Percentiles rank a stretch among this genome's conserved stretches.
Evolutionary conservation across 2,797 vertebrate species (phyloP).

Genomic region (Hylomyscus alleni): DNA sequence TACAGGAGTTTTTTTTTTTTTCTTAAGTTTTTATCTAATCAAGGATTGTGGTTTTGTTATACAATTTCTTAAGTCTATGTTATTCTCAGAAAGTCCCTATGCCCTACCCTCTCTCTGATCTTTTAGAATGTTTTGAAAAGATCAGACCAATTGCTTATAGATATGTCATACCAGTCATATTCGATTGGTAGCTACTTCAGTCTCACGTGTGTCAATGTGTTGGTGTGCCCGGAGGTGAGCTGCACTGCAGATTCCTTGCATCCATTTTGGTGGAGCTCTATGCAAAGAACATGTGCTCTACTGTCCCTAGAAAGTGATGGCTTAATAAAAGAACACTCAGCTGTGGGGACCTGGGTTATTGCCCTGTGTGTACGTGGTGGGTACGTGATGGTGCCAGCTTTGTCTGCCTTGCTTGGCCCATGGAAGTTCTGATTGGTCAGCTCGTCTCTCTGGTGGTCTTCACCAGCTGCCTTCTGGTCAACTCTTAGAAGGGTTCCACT

Average conservation of each 20-base stretch:
- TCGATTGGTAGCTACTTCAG: slow-evolving; percentile 34
- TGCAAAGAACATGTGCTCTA: not conserved
- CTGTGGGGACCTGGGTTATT: not conserved
- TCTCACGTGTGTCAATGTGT: not conserved
- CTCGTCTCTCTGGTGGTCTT: slow-evolving; percentile 3
- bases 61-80: not conserved
- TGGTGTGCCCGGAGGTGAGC: not conserved
- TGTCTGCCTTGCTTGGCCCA: not conserved
- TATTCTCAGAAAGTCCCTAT: not conserved
- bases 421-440: not conserved
- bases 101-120: not conserved
- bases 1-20: not conserved
- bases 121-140: slow-evolving; percentile 52
- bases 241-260: not conserved
- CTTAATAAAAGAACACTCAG: not conserved
- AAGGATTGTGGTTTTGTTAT: not conserved
- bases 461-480: not conserved
- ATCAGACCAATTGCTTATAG: not conserved
- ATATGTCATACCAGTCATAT: not conserved
- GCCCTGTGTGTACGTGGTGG: not conserved
- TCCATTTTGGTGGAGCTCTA: not conserved
- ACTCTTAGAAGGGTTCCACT: not conserved
- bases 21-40: not conserved
- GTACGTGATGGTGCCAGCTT: not conserved
- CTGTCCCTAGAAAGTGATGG: not conserved